A percentile compares a stretch with the other conserved stretches of the same genome.
These are phyloP conservation scores for Polia nebulosa DNA, from an alignment of 2,888 invertebrate genomes.

Conservation along the genomic window DNA sequence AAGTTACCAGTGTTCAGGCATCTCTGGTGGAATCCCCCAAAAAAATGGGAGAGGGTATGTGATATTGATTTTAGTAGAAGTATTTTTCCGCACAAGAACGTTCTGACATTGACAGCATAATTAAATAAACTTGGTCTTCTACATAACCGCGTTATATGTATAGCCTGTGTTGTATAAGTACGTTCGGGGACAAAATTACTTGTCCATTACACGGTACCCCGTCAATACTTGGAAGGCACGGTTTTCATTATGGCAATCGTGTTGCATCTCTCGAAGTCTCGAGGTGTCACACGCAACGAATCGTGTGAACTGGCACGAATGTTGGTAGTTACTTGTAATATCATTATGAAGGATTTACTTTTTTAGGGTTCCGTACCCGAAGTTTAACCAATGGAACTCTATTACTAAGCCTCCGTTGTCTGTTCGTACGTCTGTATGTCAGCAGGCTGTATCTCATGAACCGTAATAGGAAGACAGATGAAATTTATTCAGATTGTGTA, in stretches of 20 bases:
- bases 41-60: not conserved
- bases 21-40: not conserved
- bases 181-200: conserved; percentile 31
- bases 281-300: conserved; percentile 61
- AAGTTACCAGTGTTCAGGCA: not conserved
- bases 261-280: conserved; percentile 52
- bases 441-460: too few species aligned
- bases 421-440: too few species aligned
- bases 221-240: conserved; percentile 48
- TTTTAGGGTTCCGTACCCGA: too few species aligned
- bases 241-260: conserved; percentile 61
- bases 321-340: conserved; percentile 60
- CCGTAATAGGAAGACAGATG: too few species aligned
- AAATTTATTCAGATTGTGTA: too few species aligned
- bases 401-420: too few species aligned
- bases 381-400: too few species aligned
- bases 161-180: conserved; percentile 10
- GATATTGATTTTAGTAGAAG: not conserved
- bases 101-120: conserved; percentile 29
- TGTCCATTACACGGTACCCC: conserved; percentile 37
- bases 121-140: conserved; percentile 29
- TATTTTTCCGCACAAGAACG: conserved; percentile 22
- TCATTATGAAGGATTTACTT: conserved; percentile 27
- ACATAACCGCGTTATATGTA: not conserved
- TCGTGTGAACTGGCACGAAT: conserved; percentile 70